Evolutionary conservation across 1,140 invertebrate genomes (phyloP), one percentile per base, ranked within the genome.

Genomic region (Helicoverpa armigera): DNA sequence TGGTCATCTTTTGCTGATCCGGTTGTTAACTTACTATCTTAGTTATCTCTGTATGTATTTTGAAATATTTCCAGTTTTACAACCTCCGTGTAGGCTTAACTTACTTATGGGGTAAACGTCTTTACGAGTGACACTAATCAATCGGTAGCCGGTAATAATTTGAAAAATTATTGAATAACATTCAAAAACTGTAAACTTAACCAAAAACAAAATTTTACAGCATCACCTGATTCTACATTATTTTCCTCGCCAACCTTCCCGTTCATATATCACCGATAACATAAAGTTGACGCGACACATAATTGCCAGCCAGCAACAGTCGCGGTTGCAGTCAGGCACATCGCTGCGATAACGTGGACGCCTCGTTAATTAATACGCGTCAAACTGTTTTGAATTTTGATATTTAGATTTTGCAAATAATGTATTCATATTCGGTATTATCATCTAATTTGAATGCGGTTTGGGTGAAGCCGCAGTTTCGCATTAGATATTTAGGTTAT

Each of bases 351-450:
- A 77, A 77, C 74, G 74, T 35, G 35, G 43, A 65, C 73, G 69
- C 69, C 48, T 43, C 73, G 43, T 77, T 77, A 77, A 77, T 77
- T 65, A 77, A 65, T 77, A 77, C 74, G 60, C 74, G 74, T 77
- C 74, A 77, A 77, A 77, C 58, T 76, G 73, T 63, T 74, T 65
- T 77, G 74, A 77, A 77, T 77, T 77, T 77, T 77, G 43, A 77
- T 77, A 77, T 77, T 77, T 65, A 77, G 60, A 77, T 51, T 72
- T 53, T 18, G 35, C 74, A 77, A 77, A 77, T 76, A 76, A 76
- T 65, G 58, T 65, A 77, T 77, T 77, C 74, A 77, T 77, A 77
- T 77, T 77, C 31, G 23, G 74, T 60, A 54, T 77, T 77, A 77
- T 77, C 74, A 77, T 65, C 74, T 77, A 77, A 77, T 77, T 77